Base-by-base conservation (phyloP, 2,797 vertebrate genomes). In the Manis pentadactyla region DNA sequence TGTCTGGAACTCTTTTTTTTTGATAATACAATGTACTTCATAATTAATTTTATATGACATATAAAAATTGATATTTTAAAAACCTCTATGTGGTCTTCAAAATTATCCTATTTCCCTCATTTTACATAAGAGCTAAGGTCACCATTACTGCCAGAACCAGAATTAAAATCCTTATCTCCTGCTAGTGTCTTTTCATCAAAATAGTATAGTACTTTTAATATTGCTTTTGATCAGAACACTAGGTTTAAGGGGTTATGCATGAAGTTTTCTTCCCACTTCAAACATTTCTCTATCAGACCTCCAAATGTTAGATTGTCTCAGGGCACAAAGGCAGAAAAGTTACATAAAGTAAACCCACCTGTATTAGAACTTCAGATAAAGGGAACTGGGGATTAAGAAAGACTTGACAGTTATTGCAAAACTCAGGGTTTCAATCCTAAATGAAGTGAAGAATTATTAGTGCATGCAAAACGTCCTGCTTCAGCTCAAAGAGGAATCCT, bases 311-410 rank as follows among this genome's bases (percentile, higher is more conserved):
- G 46, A 25, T 7, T 85, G 15, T 90, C 9, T 90, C 13, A 77
- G 42, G 27, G 31, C 46, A 84, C 46, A 63, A 74, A 93, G 53
- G 0, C n/a, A 82, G 19, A 53, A 77, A 90, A 66, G 46, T 63
- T 86, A 74, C 23, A 51, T 46, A 74, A 74, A 86, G 27, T 73
- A 63, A 93, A 94, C 69, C 23, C 4, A 51, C 19, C 71, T 66
- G 21, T 63, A 89, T 94, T 94, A 84, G 42, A 86, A 84, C 84
- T 95, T 90, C 78, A 89, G 68, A 89, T 77, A 88, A 93, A 77
- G 4, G 25, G 27, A 90, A 39, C 15, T 51, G 5, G 7, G 13
- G 3, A 91, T 90, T 96, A 91, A 53, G 23, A 82, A 83, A 87
- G 64, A 94, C 77, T 93, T 94, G 39, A 14, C 95, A 51, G 14